These are phyloP conservation scores for Zaprionus lachaisei DNA, from an alignment of 1,140 invertebrate genomes.

Conservation along the genomic window DNA sequence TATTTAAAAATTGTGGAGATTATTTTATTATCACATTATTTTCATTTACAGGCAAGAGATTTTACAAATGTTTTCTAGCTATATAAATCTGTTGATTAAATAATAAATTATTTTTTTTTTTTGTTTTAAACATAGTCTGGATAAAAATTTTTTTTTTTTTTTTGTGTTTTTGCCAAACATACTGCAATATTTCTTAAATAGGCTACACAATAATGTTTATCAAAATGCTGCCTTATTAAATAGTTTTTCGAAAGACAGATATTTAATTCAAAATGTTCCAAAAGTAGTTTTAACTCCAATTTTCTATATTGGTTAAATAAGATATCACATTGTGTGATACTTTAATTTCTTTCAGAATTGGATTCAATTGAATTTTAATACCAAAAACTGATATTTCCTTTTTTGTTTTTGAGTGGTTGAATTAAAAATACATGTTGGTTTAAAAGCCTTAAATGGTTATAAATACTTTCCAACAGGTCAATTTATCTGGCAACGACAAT, in stretches of 20 bases:
- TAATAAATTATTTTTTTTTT: slow-evolving; percentile 29
- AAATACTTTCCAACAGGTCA: slow-evolving; percentile 40
- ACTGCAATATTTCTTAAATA: slow-evolving; percentile 15
- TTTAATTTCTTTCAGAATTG: slow-evolving; percentile 8
- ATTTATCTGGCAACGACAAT: slow-evolving; percentile 38
- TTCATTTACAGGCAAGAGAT: slow-evolving; percentile 81
- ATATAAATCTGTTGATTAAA: slow-evolving; percentile 60
- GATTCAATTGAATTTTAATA: slow-evolving; percentile 24
- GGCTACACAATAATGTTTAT: slow-evolving; percentile 27
- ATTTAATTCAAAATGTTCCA: slow-evolving; percentile 22
- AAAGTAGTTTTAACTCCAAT: slow-evolving; percentile 27
- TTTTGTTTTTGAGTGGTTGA: slow-evolving; percentile 13
- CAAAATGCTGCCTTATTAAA: slow-evolving; percentile 14
- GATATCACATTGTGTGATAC: slow-evolving; percentile 18
- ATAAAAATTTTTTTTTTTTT: slow-evolving; percentile 27
- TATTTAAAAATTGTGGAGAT: slow-evolving; percentile 79
- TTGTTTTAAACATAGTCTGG: slow-evolving; percentile 36
- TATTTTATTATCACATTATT: slow-evolving; percentile 83
- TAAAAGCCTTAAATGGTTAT: slow-evolving; percentile 35
- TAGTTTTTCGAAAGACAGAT: slow-evolving; percentile 16
- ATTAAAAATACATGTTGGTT: slow-evolving; percentile 34
- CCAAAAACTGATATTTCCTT: slow-evolving; percentile 14
- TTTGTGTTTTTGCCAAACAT: slow-evolving; percentile 2
- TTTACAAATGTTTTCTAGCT: slow-evolving; percentile 74
- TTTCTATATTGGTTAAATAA: slow-evolving; percentile 23